phyloP scores from a whole-genome alignment of 2,113 vertebrate genomes.

The Ammodytes dubius region DNA sequence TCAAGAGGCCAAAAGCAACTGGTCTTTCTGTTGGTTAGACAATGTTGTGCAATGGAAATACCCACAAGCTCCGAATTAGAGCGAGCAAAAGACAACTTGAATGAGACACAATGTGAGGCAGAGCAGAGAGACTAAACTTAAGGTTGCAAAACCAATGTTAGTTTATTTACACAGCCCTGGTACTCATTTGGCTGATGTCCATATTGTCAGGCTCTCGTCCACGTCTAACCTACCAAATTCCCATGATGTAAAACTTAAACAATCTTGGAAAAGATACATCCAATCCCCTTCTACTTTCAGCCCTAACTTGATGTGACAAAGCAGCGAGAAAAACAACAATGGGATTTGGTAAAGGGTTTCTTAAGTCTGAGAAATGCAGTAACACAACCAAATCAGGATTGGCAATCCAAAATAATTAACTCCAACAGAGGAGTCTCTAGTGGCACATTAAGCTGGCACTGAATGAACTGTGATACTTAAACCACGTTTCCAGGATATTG shows the following conservation, averaged over 20 bases:
- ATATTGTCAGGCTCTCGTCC: constrained; percentile 57
- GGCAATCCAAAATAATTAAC: constrained; percentile 52
- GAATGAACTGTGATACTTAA: constrained; percentile 68
- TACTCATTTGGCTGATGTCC: constrained; percentile 51
- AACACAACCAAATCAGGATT: constrained; percentile 62
- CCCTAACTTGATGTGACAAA: constrained; percentile 62
- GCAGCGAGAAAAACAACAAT: constrained; percentile 52
- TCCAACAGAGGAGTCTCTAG: constrained; percentile 64
- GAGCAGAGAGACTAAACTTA: constrained; percentile 47
- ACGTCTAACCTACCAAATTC: constrained; percentile 53
- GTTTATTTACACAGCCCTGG: constrained; percentile 53
- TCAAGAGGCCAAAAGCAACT: constrained; percentile 79
- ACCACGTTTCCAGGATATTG: constrained; percentile 71
- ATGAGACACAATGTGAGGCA: constrained; percentile 40
- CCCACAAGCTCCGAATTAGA: constrained; percentile 66
- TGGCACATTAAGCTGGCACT: constrained; percentile 67
- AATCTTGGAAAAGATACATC: constrained; percentile 45
- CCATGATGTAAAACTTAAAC: constrained; percentile 55
- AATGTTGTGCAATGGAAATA: constrained; percentile 74
- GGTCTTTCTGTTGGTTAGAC: constrained; percentile 77
- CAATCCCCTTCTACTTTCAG: constrained; percentile 49
- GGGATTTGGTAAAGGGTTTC: constrained; percentile 61
- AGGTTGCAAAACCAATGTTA: constrained; percentile 51
- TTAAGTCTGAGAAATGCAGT: constrained; percentile 50
- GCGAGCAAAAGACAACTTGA: constrained; percentile 45